These are phyloP conservation scores for Psilopsiagon aymara DNA, from an alignment of 2,113 vertebrate genomes.

Conservation along the genomic window DNA sequence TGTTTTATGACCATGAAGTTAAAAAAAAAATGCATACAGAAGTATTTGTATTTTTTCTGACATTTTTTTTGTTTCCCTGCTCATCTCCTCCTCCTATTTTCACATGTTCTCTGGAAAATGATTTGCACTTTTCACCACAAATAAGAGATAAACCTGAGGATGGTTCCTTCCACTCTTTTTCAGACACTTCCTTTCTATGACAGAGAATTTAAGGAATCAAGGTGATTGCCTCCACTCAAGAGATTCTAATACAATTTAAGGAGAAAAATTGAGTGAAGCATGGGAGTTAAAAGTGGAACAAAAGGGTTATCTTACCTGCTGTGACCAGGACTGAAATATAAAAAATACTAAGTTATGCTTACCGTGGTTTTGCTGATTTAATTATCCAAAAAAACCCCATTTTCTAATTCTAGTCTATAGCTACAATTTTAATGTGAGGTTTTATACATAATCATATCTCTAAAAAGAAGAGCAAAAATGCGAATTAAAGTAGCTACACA, in stretches of 20 bases:
- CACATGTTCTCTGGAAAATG: neutral
- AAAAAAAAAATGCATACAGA: neutral
- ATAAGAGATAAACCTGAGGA: neutral
- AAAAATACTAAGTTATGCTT: neutral
- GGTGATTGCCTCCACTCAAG: slow-evolving; percentile 13
- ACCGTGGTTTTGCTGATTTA: neutral
- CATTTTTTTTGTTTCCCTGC: neutral
- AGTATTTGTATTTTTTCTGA: neutral
- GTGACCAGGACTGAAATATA: neutral
- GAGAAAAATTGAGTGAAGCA: neutral
- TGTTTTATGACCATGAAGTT: neutral
- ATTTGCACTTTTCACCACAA: neutral
- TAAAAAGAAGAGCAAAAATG: neutral
- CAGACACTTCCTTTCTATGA: neutral
- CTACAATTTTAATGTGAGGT: neutral
- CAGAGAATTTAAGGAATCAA: slow-evolving; percentile 24
- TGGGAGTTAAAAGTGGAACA: slow-evolving; percentile 3
- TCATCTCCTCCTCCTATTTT: neutral
- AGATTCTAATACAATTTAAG: slow-evolving; percentile 30
- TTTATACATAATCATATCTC: neutral
- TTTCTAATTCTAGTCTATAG: neutral
- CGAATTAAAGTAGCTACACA: neutral
- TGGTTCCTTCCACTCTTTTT: neutral
- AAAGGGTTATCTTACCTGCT: neutral
- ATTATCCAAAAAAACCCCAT: neutral